Base-by-base conservation (phyloP, 2,888 invertebrate genomes). In the Cephus pygmeus region DNA sequence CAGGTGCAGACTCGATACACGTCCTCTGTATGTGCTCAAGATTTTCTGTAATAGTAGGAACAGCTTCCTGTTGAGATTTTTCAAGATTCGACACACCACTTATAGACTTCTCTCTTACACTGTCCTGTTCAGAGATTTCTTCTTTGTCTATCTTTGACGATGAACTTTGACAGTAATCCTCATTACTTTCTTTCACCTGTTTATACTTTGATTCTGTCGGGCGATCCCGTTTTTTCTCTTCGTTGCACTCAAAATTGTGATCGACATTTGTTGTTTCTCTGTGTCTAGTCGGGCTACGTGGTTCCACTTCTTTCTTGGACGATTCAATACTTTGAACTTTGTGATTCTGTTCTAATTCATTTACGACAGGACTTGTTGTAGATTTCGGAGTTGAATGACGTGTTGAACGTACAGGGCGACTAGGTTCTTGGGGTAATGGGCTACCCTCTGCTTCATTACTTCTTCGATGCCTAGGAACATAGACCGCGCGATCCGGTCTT, bases 401-500 rank as follows among this genome's bases (percentile, higher is more conserved):
- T 73, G 77, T 80, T 73, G 80, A 77, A 56, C 75, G 79, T 56
- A 34, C 56, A 15, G 79, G 33, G 69, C 34, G 68, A 36, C 34
- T 71, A 79, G 81, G 77, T 83, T 81, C 73, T 83, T 81, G 36
- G 0, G 77, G 73, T 30, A 76, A 76, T 12, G 74, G 77, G 71
- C 36, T 79, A 15, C 73, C 83, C 73, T 85, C 87, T 11, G 92
- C 91, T n/a, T 92, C 88, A 35, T 90, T 73, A 40, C 85, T 86
- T 79, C 95, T 93, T 81, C 95, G 92, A 80, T 95, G 95, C 88
- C 95, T 93, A 80, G 96, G 96, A 81, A 96, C 95, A 92, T 96
- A 97, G 76, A 96, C 95, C 33, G 96, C 96, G 69, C 95, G 94
- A 91, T 96, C 96, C 75, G 96, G 96, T 83, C 96, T 94, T 79